Conservation (phyloP, 2,113 vertebrate genomes). For the Ranitomeya variabilis region DNA sequence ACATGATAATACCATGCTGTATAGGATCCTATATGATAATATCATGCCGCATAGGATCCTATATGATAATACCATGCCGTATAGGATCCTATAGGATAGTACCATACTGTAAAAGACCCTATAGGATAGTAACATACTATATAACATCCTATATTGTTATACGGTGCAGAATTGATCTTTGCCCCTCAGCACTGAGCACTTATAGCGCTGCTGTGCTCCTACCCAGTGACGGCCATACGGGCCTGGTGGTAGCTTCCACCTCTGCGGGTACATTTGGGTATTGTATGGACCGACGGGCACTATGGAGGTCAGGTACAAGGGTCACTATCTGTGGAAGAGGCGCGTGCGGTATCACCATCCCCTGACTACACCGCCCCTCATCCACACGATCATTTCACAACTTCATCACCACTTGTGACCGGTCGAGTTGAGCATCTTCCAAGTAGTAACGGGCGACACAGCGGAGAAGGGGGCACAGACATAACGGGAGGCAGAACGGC, state of each 20-base stretch:
- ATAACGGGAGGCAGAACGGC: background rate
- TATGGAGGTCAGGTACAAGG: background rate
- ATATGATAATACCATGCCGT: background rate
- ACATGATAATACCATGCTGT: background rate
- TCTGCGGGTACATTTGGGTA: background rate
- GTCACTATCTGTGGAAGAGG: background rate
- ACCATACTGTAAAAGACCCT: background rate
- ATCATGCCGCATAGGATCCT: background rate
- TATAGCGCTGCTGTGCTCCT: background rate
- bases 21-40: background rate
- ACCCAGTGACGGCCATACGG: background rate
- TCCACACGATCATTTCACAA: background rate
- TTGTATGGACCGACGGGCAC: background rate
- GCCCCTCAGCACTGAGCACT: background rate
- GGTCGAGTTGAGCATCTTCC: slow-evolving; percentile 12
- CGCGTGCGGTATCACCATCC: background rate
- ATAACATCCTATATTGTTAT: background rate
- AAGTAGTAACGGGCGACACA: background rate
- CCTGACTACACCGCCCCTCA: background rate
- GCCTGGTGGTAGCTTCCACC: background rate
- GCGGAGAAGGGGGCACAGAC: background rate
- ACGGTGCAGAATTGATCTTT: background rate
- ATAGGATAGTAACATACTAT: background rate
- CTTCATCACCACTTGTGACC: slow-evolving; percentile 2
- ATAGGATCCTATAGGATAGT: background rate